Conservation (phyloP, 64 coral and sea anemone genomes). For the Cladopsammia gracilis region DNA sequence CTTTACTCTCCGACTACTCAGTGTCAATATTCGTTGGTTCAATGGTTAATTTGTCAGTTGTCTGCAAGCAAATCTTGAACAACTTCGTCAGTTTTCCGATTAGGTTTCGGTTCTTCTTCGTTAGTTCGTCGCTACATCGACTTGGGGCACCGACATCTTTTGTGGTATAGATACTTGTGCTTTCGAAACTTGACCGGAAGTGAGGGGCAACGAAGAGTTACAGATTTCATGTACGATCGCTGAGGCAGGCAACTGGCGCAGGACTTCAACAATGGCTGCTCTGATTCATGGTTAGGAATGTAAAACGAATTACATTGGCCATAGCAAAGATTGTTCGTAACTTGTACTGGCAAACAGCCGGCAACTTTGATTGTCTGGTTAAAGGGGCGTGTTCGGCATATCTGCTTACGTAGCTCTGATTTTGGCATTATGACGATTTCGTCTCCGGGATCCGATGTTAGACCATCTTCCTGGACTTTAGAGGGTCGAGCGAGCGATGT, state of each 20-base stretch:
- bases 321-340: conserved; percentile 92
- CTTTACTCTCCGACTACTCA: no score
- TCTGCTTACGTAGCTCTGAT: conserved; percentile 73
- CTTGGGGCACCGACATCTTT: conserved; percentile 73
- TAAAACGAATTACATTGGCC: neutral
- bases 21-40: no score
- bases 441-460: neutral
- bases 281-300: conserved; percentile 70
- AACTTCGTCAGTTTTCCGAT: neutral
- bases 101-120: neutral
- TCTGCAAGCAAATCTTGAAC: neutral
- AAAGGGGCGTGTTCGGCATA: conserved; percentile 88
- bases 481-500: neutral
- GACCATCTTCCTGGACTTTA: conserved; percentile 35
- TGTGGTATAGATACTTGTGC: conserved; percentile 66
- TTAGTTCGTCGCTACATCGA: neutral
- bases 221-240: conserved; percentile 65
- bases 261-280: conserved; percentile 74
- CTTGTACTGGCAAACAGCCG: conserved; percentile 77
- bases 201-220: conserved; percentile 76
- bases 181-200: conserved; percentile 67
- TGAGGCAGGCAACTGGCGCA: conserved; percentile 77
- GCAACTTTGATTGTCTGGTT: conserved; percentile 76
- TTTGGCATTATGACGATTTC: conserved; percentile 76
- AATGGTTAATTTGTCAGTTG: neutral